Evolutionary conservation across 2,888 invertebrate genomes (phyloP), one percentile per base, ranked within the genome.

Genomic region (Plusia festucae): DNA sequence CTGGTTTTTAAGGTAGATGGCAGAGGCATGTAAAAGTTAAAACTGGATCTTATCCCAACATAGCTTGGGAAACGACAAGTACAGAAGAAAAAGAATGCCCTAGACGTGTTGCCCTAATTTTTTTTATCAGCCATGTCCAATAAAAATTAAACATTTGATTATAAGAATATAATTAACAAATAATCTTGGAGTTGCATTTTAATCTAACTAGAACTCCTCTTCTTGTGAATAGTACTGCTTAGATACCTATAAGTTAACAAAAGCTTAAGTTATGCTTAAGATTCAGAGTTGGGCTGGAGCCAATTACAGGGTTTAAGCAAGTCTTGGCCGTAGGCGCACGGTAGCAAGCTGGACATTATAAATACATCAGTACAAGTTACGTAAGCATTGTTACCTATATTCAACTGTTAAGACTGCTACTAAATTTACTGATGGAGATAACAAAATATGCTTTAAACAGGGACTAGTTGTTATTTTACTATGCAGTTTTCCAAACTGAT

Each of bases 251-350:
- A 67, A 65, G 40, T 53, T 6, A 72, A 76, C 63, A 71, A 72
- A 76, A 72, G 55, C 62, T 54, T 54, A 53, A 69, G 60, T 62
- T 61, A 72, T 68, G 32, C 68, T 53, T 59, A 61, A 64, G 60
- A 52, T 51, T 44, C 18, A 52, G 62, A 46, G 60, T 79, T 73
- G 77, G 77, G 58, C 60, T 40, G 15, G 15, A 59, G 78, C 79
- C 76, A 76, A 78, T 78, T 74, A 74, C 65, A 51, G 56, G 18
- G 22, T 55, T 67, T 52, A 56, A 63, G 54, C 60, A 59, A 54
- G 30, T 52, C 54, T 62, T 59, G 59, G 60, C 53, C 34, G 60
- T 60, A 53, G 20, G 44, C 65, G 67, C 65, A 75, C 55, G 68
- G 24, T 24, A 24, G 24, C 24, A 59, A 53, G 69, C 40, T 30